Evolutionary conservation across 2,797 vertebrate genomes (phyloP).

Genomic region (Sebastes taczanowskii): DNA sequence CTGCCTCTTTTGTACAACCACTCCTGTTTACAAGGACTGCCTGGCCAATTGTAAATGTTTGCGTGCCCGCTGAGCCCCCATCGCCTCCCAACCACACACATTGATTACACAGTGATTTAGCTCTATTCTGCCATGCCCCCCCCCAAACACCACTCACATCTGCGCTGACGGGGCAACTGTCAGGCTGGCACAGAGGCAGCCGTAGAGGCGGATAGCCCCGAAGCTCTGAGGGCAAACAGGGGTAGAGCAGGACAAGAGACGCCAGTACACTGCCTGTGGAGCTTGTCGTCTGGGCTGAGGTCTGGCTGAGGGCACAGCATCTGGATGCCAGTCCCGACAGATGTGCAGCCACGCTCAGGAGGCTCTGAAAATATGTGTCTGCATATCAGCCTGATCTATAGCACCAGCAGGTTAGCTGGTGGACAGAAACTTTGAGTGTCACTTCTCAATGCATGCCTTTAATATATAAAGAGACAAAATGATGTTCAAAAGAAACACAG

Average conservation of each 20-base stretch:
- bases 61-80: slow-evolving; percentile 76
- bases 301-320: slow-evolving; percentile 60
- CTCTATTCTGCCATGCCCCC: slow-evolving; percentile 40
- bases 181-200: slow-evolving; percentile 62
- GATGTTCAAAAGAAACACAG: no score
- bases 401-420: neutral
- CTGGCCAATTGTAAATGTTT: slow-evolving; percentile 87
- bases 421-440: neutral
- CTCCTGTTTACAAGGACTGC: slow-evolving; percentile 91
- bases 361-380: slow-evolving; percentile 39
- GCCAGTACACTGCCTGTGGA: slow-evolving; percentile 44
- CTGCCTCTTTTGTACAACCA: slow-evolving; percentile 85
- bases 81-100: slow-evolving; percentile 63
- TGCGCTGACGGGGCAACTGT: slow-evolving; percentile 81
- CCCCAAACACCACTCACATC: slow-evolving; percentile 40
- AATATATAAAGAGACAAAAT: neutral
- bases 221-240: slow-evolving; percentile 39
- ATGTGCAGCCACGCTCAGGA: slow-evolving; percentile 43
- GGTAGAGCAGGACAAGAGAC: slow-evolving; percentile 27
- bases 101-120: slow-evolving; percentile 76
- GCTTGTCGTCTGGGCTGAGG: slow-evolving; percentile 52
- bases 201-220: slow-evolving; percentile 32
- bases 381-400: slow-evolving; percentile 6
- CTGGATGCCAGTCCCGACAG: slow-evolving; percentile 58
- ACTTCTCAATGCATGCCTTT: neutral